Conservation (phyloP, 2,797 vertebrate genomes). For the Artibeus lituratus region DNA sequence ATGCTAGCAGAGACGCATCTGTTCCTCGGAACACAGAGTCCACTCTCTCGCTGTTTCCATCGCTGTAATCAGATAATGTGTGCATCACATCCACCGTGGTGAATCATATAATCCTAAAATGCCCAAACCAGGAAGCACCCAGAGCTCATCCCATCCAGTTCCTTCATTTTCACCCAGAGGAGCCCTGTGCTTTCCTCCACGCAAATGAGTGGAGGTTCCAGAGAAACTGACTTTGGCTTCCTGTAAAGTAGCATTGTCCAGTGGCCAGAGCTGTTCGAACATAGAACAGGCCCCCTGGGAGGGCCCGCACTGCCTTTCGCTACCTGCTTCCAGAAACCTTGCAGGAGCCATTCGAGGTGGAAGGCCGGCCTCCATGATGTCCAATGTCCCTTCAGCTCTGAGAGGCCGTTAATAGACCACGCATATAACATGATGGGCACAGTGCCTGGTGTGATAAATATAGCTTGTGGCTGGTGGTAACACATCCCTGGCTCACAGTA, state of each 20-base stretch:
- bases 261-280: background rate
- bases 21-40: conserved; percentile 16
- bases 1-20: conserved; percentile 6
- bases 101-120: conserved; percentile 19
- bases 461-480: background rate
- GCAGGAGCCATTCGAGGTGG: background rate
- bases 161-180: background rate
- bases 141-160: background rate
- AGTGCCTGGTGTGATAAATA: background rate
- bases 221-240: background rate
- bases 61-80: background rate
- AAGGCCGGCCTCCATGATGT: background rate
- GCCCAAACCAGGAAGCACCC: background rate
- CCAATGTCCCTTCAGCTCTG: background rate
- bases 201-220: background rate
- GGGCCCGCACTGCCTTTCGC: background rate
- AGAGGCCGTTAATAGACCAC: background rate
- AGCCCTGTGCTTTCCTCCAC: background rate
- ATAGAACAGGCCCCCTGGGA: background rate
- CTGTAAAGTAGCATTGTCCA: background rate
- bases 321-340: background rate
- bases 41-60: conserved; percentile 16
- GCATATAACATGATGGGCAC: background rate
- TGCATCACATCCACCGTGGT: background rate
- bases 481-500: background rate